Conservation (phyloP, 1,140 invertebrate genomes). For the Cotesia vestalis region DNA sequence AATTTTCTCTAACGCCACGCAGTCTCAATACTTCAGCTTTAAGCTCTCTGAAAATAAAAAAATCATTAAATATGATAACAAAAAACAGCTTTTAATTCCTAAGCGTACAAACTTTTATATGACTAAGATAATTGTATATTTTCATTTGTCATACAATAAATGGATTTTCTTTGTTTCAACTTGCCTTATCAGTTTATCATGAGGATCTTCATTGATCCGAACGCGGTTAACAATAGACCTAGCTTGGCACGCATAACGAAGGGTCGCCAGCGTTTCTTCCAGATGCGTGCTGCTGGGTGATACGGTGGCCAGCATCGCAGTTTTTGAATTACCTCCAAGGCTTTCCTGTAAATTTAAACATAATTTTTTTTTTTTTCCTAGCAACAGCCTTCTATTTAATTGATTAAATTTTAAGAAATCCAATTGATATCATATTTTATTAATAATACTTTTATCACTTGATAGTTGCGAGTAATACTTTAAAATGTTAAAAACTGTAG, state of each 20-base stretch:
- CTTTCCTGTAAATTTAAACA: slow-evolving; percentile 67
- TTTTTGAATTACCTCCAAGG: slow-evolving; percentile 73
- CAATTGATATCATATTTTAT: too few relatives aligned
- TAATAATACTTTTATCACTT: too few relatives aligned
- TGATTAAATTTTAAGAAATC: not conserved
- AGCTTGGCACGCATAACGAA: slow-evolving; percentile 87
- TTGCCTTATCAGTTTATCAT: slow-evolving; percentile 70
- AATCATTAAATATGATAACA: slow-evolving; percentile 9
- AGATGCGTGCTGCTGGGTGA: slow-evolving; percentile 81
- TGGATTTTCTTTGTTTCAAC: slow-evolving; percentile 1
- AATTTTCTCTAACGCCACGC: slow-evolving; percentile 68
- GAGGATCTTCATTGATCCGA: slow-evolving; percentile 81
- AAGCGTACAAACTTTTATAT: too few relatives aligned
- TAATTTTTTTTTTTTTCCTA: not conserved
- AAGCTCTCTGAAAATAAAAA: slow-evolving; percentile 63
- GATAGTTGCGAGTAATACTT: too few relatives aligned
- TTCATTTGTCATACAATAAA: slow-evolving; percentile 8
- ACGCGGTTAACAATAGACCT: slow-evolving; percentile 87
- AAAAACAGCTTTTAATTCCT: not conserved
- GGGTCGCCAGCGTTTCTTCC: slow-evolving; percentile 85
- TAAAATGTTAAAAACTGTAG: not conserved
- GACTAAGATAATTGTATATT: too few relatives aligned
- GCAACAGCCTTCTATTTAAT: not conserved
- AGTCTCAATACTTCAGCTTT: slow-evolving; percentile 76
- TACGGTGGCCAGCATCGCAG: slow-evolving; percentile 76